A percentile compares a stretch with the other conserved stretches of the same genome.
These are phyloP conservation scores for Cheilosia variabilis DNA, from an alignment of 2,888 invertebrate species.

Conservation along the genomic window DNA sequence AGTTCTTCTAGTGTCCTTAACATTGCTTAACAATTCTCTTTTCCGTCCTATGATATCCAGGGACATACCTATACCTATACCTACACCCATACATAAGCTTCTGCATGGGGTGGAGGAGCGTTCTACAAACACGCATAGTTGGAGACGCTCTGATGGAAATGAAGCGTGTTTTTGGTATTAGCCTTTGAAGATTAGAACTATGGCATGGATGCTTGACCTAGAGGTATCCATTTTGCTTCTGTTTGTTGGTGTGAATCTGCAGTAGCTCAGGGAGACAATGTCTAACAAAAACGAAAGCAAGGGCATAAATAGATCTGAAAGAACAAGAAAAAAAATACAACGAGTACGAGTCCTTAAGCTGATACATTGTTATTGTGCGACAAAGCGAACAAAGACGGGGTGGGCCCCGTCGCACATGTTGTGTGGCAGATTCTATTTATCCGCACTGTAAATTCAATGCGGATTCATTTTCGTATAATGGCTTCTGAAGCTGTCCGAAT, in stretches of 20 bases:
- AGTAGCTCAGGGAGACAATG: not conserved
- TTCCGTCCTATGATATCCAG: not conserved
- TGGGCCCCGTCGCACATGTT: slow-evolving; percentile 2
- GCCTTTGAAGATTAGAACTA: slow-evolving; percentile 26
- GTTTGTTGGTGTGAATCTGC: not conserved
- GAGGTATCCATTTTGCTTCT: not conserved
- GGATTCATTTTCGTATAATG: slow-evolving; percentile 59
- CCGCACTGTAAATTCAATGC: slow-evolving; percentile 65
- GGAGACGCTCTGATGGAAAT: not conserved
- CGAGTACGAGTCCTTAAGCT: not conserved
- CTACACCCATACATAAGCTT: too few relatives aligned
- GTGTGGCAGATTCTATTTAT: slow-evolving; percentile 23
- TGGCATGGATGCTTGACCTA: not conserved
- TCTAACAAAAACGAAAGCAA: not conserved
- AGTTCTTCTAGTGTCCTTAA: not conserved
- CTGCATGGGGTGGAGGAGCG: not conserved
- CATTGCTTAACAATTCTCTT: slow-evolving; percentile 1
- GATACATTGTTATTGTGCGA: slow-evolving; percentile 48
- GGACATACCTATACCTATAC: not conserved
- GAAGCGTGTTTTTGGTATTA: slow-evolving; percentile 27
- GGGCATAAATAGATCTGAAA: not conserved
- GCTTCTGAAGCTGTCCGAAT: slow-evolving; percentile 40
- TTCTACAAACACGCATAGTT: not conserved
- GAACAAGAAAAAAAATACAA: not conserved
- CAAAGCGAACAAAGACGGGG: slow-evolving; percentile 39